Conservation (phyloP, 2,113 vertebrate species). For the Gymnogyps californianus region DNA sequence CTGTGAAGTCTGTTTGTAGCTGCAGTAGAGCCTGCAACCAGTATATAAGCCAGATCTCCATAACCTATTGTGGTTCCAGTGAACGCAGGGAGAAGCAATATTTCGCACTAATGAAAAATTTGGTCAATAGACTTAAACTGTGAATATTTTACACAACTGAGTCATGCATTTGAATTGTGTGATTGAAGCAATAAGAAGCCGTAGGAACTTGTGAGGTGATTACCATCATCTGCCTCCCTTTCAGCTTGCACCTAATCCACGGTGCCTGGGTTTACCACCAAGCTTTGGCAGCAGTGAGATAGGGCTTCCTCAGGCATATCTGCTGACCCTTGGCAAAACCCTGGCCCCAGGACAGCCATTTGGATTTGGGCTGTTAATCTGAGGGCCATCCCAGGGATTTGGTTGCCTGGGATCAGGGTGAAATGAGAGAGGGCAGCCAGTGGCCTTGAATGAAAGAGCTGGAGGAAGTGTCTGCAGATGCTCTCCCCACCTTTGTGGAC, state of each 20-base stretch:
- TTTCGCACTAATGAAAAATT: background rate
- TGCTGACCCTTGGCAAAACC: background rate
- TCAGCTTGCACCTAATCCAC: background rate
- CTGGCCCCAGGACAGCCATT: background rate
- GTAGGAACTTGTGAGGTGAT: background rate
- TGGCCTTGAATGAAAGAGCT: background rate
- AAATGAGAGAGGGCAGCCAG: background rate
- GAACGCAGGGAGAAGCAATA: background rate
- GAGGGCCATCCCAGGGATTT: background rate
- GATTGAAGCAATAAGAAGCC: background rate
- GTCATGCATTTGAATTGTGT: background rate
- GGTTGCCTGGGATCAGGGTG: background rate
- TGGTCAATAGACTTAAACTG: background rate
- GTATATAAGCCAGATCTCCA: background rate
- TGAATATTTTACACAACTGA: background rate
- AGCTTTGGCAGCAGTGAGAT: background rate
- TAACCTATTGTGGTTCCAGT: background rate
- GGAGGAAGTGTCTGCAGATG: background rate
- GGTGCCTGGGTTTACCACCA: background rate
- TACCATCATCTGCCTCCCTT: background rate
- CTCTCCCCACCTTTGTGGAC: background rate
- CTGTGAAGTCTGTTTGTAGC: background rate
- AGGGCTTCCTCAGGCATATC: background rate
- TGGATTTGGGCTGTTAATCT: background rate
- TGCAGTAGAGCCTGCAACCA: background rate